Percentiles rank a stretch among this genome's conserved stretches.
These are phyloP conservation scores for Cyprinodon variegatus DNA, from an alignment of 2,113 vertebrate species.

Conservation along the genomic window DNA sequence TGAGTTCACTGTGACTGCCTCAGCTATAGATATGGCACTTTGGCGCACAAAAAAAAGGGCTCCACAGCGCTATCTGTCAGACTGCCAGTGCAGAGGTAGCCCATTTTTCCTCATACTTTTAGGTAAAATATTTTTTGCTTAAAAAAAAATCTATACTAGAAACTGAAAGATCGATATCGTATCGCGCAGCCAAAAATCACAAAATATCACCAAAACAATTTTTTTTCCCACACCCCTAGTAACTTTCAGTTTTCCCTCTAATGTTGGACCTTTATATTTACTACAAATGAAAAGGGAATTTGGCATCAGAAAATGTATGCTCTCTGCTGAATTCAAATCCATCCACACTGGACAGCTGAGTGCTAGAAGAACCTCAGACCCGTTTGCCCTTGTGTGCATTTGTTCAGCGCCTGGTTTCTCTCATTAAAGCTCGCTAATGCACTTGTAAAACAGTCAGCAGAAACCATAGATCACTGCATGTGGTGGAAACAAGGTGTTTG, in stretches of 20 bases:
- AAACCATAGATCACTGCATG: slow-evolving; percentile 96
- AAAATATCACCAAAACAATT: too few relatives aligned
- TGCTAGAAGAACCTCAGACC: slow-evolving; percentile 84
- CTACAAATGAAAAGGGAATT: slow-evolving; percentile 2
- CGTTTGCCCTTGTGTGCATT: slow-evolving; percentile 90
- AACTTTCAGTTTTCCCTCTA: neutral
- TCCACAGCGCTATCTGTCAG: too few relatives aligned
- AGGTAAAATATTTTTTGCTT: too few relatives aligned
- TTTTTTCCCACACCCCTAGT: neutral
- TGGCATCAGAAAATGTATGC: neutral
- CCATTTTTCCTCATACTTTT: too few relatives aligned
- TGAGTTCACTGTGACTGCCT: too few relatives aligned
- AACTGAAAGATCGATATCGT: too few relatives aligned
- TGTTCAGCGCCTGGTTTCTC: slow-evolving; percentile 94
- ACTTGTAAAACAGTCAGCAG: slow-evolving; percentile 99
- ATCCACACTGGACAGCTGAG: slow-evolving; percentile 32
- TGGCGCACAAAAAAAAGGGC: too few relatives aligned
- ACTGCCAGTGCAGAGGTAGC: too few relatives aligned
- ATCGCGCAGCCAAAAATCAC: too few relatives aligned
- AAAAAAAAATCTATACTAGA: too few relatives aligned
- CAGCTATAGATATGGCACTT: too few relatives aligned
- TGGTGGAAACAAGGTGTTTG: slow-evolving; percentile 85
- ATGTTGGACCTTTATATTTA: neutral
- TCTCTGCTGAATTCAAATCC: neutral
- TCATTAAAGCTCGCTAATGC: slow-evolving; percentile 99